These are phyloP conservation scores for Tursiops truncatus DNA, from an alignment of 2,113 vertebrate species.

Conservation along the genomic window DNA sequence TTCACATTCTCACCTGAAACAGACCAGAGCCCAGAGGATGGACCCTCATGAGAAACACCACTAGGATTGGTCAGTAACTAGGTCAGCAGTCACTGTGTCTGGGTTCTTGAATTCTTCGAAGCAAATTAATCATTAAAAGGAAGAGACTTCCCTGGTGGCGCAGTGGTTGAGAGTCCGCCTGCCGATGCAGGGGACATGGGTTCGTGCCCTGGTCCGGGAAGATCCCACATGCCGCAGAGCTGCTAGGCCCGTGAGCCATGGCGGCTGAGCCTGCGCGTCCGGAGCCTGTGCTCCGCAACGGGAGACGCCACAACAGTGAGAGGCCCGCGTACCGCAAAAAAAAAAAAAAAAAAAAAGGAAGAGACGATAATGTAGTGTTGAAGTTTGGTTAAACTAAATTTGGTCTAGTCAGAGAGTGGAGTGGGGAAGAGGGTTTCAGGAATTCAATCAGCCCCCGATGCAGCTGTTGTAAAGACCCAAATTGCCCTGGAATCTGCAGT, in stretches of 20 bases:
- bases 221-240: too few species aligned
- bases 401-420: neutral
- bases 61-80: neutral
- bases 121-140: constrained; percentile 26
- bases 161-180: too few species aligned
- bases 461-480: neutral
- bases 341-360: neutral
- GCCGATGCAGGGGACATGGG: too few species aligned
- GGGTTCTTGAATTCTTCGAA: neutral
- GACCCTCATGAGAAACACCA: neutral
- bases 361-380: neutral
- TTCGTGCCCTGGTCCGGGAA: too few species aligned
- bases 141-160: neutral
- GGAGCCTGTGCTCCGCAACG: too few species aligned
- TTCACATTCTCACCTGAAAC: neutral
- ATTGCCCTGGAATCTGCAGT: neutral
- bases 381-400: constrained; percentile 10
- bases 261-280: too few species aligned
- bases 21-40: neutral
- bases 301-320: too few species aligned
- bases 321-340: too few species aligned
- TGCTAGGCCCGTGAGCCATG: too few species aligned
- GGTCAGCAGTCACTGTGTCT: neutral
- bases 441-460: neutral
- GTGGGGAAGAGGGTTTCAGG: neutral